phyloP scores from a whole-genome alignment of 2,888 invertebrate species.

The Tenthredo livida region DNA sequence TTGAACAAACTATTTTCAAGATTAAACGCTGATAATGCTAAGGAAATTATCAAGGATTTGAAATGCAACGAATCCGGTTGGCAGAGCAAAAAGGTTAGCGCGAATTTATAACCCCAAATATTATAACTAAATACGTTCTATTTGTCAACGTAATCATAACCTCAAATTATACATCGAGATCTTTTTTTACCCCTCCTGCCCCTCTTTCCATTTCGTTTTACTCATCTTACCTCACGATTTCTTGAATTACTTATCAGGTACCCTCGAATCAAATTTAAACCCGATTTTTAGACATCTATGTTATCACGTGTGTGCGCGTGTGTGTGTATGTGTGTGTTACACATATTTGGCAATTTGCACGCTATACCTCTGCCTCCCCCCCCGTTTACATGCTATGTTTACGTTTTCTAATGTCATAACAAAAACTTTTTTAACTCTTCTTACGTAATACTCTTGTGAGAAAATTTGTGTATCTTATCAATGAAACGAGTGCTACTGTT shows the following conservation, averaged over 20 bases:
- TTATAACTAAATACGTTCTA: not conserved
- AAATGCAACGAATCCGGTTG: slow-evolving; percentile 45
- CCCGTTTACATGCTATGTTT: slow-evolving; percentile 13
- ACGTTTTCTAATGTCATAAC: slow-evolving; percentile 40
- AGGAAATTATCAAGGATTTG: slow-evolving; percentile 55
- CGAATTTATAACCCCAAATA: not conserved
- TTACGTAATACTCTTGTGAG: not conserved
- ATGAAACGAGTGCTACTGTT: not conserved
- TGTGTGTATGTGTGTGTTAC: not conserved
- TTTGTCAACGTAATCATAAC: not conserved
- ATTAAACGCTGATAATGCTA: slow-evolving; percentile 65
- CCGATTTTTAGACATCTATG: not conserved
- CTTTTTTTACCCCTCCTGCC: not conserved
- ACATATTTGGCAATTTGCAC: not conserved
- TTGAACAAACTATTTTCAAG: slow-evolving; percentile 65
- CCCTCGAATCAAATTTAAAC: not conserved
- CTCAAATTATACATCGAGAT: slow-evolving; percentile 33
- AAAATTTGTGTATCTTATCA: not conserved
- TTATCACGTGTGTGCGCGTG: not conserved
- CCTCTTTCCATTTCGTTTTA: not conserved
- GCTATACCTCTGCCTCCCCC: no score
- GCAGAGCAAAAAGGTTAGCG: slow-evolving; percentile 59
- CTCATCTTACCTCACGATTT: not conserved
- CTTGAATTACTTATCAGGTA: not conserved
- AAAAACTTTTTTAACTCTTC: slow-evolving; percentile 21